Evolutionary conservation across 1,140 invertebrate species (phyloP), one percentile per base, ranked within the genome.

Genomic region (Nephotettix cincticeps): DNA sequence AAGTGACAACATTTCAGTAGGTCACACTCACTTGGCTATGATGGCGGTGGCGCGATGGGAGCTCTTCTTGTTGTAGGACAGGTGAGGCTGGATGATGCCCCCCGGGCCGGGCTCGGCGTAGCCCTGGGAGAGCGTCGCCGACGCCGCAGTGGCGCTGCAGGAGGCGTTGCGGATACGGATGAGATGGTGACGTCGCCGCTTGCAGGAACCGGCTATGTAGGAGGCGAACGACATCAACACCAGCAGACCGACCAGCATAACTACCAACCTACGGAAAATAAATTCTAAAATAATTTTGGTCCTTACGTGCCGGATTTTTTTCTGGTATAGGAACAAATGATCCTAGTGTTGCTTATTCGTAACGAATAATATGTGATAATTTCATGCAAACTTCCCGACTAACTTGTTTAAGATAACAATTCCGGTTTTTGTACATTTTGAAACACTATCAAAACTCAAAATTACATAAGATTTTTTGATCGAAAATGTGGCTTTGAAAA

Each of bases 61-160:
- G 11, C 9, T 51, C 65, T 70, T 69, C 30, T 72, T 71, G 25
- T 73, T 75, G 64, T 74, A 75, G 1, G 63, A 23, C 1, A 77
- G 23, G 23, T 69, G 63, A 14, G 76, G 76, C 51, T 77, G 76
- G 4, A 77, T 76, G 69, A 77, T 76, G 11, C 75, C 76, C 19
- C 72, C 75, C 1, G 76, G 75, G 0, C 72, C 75, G 17, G 25
- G 14, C 27, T 61, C 56, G 1, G 4, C 32, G 32, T 36, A 36
- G 4, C 67, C 19, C 25, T 21, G 13, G 40, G 58, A n/a, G n/a
- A 29, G 36, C 27, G 68, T 72, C 1, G 76, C 69, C 3, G 74
- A 71, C n/a, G 72, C 73, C 11, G 76, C 70, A 0, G 73, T 68
- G 14, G 71, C 63, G 19, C 64, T 64, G n/a, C 45, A 23, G 1